These are phyloP conservation scores for Ameiurus melas DNA, from an alignment of 2,113 vertebrate genomes.

Conservation along the genomic window DNA sequence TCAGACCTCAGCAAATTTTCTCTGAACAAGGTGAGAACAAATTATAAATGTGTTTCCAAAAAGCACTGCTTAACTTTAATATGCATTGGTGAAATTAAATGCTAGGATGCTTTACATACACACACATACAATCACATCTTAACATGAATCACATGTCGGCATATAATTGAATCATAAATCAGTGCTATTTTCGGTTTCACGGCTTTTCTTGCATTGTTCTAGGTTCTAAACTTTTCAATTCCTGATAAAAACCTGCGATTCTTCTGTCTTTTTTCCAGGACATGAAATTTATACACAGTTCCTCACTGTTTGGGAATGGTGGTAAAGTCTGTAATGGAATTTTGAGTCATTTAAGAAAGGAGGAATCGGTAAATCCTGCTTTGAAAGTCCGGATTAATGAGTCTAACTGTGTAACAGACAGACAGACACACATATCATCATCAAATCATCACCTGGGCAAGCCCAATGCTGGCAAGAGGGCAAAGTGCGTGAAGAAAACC, in stretches of 20 bases:
- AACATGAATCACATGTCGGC: not conserved
- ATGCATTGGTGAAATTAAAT: not conserved
- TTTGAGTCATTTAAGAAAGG: constrained; percentile 48
- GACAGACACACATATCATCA: constrained; percentile 18
- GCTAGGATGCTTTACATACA: not conserved
- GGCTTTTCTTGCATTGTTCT: not conserved
- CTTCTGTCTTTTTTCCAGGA: constrained; percentile 57
- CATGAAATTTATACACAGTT: constrained; percentile 48
- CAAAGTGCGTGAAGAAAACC: constrained; percentile 54
- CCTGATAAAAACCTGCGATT: not conserved
- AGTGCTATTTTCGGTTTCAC: constrained; percentile 51
- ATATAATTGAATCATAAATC: not conserved
- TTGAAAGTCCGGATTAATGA: constrained; percentile 25
- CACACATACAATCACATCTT: not conserved
- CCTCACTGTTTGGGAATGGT: constrained; percentile 42
- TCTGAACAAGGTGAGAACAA: constrained; percentile 57
- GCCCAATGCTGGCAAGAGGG: constrained; percentile 46
- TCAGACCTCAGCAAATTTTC: constrained; percentile 73
- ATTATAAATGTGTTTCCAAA: not conserved
- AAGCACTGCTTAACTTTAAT: not conserved
- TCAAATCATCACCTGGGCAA: constrained; percentile 27
- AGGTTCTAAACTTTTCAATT: not conserved
- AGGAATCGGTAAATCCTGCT: constrained; percentile 48
- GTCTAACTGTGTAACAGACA: constrained; percentile 38
- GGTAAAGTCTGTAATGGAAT: constrained; percentile 53